Base-by-base conservation (phyloP, 2,113 vertebrate species). In the Sylvilagus bachmani region DNA sequence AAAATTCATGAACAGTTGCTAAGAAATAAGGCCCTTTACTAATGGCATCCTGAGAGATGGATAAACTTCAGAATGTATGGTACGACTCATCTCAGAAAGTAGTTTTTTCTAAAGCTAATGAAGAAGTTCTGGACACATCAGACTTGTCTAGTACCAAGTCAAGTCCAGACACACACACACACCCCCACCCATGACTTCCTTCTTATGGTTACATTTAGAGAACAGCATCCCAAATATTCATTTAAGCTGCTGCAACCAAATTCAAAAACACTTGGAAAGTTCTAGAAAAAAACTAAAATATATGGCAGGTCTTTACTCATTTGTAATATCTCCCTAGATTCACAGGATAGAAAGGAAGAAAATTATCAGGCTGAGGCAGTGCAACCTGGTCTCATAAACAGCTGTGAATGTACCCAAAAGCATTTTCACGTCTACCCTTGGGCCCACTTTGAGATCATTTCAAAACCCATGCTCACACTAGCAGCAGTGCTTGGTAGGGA, bases 391-490 rank as follows among this genome's bases (percentile, higher is more conserved):
- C 53, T 33, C 58, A 79, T 3, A 61, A 88, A 61, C 8, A 74
- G 38, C 21, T 78, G 7, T 31, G 25, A 69, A n/a, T 33, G 1
- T 22, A 4, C 16, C 77, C 11, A 13, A 86, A 73, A 70, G 14
- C 67, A 12, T 24, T 25, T 61, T 73, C 33, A 77, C 62, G 49
- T 67, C 75, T 55, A n/a, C 16, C 51, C 25, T n/a, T 44, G 53
- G 31, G 55, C 22, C 86, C 69, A 36, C 73, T 92, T 90, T 85
- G 29, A 62, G 7, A 62, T 95, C 22, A 73, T n/a, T 73, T 96
- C n/a, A 51, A 55, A 83, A 25, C 16, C 62, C 73, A 3, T 33
- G 66, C 19, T 49, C 87, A 86, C 69, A 85, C 53, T 19, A 53
- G 22, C 21, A 81, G 62, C 33, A 36, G 12, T 44, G 27, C 25